A percentile compares a stretch with the other conserved stretches of the same genome.
Evolutionary conservation across 2,888 invertebrate species (phyloP).

Genomic region (Lasioglossum pauxillum): DNA sequence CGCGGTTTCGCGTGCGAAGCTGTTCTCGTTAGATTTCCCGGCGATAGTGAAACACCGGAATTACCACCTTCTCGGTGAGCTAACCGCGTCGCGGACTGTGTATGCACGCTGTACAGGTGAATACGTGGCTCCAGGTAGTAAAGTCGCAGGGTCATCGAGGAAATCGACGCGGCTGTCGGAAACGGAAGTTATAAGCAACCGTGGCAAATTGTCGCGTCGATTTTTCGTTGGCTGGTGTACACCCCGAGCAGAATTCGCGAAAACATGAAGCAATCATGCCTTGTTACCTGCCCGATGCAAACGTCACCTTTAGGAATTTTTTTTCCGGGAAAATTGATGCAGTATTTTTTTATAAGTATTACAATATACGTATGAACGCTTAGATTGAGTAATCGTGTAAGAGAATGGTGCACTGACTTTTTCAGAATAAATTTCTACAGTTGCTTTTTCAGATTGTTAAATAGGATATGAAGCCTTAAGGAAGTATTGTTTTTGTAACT

Average conservation of each 20-base stretch:
- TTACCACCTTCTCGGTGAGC: background rate
- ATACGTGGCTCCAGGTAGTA: background rate
- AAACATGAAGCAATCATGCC: background rate
- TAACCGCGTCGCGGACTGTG: background rate
- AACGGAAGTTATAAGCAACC: slow-evolving; percentile 44
- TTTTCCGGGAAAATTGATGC: background rate
- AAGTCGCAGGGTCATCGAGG: slow-evolving; percentile 17
- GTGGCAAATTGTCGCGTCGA: slow-evolving; percentile 27
- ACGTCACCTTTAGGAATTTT: background rate
- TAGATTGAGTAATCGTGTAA: too few relatives aligned
- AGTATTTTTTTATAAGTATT: too few relatives aligned
- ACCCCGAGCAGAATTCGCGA: background rate
- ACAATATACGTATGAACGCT: too few relatives aligned
- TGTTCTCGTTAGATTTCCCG: background rate
- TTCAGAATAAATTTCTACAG: too few relatives aligned
- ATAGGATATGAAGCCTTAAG: too few relatives aligned
- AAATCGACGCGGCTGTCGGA: slow-evolving; percentile 29
- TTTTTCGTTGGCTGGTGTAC: background rate
- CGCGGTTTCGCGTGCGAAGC: background rate
- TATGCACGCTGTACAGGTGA: background rate
- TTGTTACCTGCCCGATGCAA: background rate
- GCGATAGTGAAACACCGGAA: background rate
- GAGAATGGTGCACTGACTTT: too few relatives aligned
- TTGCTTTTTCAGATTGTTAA: too few relatives aligned
- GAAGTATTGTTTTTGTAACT: too few relatives aligned